These are phyloP conservation scores for Oryzias sinensis DNA, from an alignment of 2,797 vertebrate species.

Conservation along the genomic window DNA sequence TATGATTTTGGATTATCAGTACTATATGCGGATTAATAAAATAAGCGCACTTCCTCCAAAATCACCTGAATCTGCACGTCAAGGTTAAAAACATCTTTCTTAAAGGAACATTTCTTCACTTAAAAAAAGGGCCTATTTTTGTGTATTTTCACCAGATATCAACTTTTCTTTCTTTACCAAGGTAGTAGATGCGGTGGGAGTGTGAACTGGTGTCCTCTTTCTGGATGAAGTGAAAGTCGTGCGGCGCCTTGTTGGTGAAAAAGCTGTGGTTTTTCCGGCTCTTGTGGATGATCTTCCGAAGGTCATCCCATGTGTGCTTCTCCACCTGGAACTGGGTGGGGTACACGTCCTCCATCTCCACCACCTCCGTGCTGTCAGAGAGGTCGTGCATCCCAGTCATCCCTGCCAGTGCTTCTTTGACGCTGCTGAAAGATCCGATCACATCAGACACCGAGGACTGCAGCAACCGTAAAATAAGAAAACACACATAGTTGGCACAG, in stretches of 20 bases:
- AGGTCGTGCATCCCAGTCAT: conserved; percentile 85
- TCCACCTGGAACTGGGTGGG: conserved; percentile 87
- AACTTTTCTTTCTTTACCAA: conserved; percentile 77
- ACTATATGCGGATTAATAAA: no score
- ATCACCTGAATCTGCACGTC: no score
- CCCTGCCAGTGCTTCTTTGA: conserved; percentile 45
- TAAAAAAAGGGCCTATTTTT: no score
- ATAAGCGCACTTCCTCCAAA: no score
- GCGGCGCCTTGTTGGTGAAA: conserved; percentile 91
- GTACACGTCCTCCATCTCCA: conserved; percentile 85
- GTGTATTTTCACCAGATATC: not conserved
- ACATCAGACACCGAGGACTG: not conserved
- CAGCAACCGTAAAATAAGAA: no score
- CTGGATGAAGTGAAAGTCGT: conserved; percentile 93
- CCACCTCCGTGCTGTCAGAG: conserved; percentile 82
- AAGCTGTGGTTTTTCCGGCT: conserved; percentile 90
- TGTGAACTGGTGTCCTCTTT: conserved; percentile 88
- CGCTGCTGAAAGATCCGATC: conserved; percentile 28
- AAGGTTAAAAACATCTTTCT: no score
- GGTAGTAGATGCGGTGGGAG: conserved; percentile 93
- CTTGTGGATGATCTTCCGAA: conserved; percentile 90
- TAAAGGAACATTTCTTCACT: no score
- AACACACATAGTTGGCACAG: no score
- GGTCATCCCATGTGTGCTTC: conserved; percentile 91
- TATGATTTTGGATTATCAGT: no score